Conservation (phyloP, 2,113 vertebrate genomes). For the Grus americana region DNA sequence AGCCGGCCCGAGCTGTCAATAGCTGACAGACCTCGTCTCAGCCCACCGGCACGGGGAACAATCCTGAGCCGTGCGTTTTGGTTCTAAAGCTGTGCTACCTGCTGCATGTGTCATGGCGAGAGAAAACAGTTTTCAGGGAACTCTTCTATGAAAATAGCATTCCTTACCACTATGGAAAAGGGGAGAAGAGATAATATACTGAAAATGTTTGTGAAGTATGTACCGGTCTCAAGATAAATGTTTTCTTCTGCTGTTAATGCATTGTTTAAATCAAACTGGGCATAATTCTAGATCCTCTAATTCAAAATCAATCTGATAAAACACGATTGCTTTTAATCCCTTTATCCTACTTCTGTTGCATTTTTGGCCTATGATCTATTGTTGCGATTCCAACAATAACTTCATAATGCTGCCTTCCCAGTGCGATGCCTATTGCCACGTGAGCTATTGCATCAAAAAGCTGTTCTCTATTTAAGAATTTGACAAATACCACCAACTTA, state of each 20-base stretch:
- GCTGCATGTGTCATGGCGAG: accelerated
- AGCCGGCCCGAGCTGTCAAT: background rate
- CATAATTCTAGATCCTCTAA: background rate
- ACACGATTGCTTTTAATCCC: background rate
- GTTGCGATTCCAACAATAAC: background rate
- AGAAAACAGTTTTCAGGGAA: background rate
- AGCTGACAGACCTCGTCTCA: background rate
- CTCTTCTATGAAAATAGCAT: background rate
- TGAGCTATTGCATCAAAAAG: background rate
- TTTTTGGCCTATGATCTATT: background rate
- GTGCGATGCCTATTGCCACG: accelerated
- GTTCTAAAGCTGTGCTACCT: background rate
- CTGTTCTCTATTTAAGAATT: accelerated
- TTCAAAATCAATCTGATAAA: background rate
- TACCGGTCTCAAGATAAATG: background rate
- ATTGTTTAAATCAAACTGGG: background rate
- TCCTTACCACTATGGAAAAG: accelerated
- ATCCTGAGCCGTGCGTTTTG: accelerated
- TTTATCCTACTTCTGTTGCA: background rate
- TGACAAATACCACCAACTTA: background rate
- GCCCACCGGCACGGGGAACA: background rate
- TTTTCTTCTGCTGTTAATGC: background rate
- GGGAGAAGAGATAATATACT: background rate
- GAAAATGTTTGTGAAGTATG: background rate
- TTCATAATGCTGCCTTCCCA: background rate